These are phyloP conservation scores for Zaprionus inermis DNA, from an alignment of 1,140 invertebrate genomes.

Conservation along the genomic window DNA sequence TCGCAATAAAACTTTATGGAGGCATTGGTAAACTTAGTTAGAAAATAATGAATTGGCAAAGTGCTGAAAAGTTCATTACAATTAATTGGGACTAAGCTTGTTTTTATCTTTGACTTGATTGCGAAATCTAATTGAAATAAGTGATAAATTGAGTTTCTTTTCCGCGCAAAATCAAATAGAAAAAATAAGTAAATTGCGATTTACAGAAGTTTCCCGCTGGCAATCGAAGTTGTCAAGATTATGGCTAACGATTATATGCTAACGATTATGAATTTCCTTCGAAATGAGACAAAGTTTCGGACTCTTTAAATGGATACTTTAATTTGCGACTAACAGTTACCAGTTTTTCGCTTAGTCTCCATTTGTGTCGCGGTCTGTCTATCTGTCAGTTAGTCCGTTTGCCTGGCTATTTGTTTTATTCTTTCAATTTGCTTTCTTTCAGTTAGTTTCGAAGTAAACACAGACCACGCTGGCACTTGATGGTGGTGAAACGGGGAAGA, in stretches of 20 bases:
- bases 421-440: conserved; percentile 51
- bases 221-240: background rate
- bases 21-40: background rate
- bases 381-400: conserved; percentile 7
- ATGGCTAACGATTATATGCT: background rate
- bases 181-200: background rate
- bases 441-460: conserved; percentile 68
- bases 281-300: conserved; percentile 47
- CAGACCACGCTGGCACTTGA: conserved; percentile 37
- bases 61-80: conserved; percentile 7
- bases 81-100: conserved; percentile 8
- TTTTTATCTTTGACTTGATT: conserved; percentile 6
- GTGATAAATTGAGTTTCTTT: conserved; percentile 6
- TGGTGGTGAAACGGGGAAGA: too few relatives aligned
- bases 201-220: background rate
- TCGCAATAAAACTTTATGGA: background rate
- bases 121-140: conserved; percentile 4
- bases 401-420: conserved; percentile 60
- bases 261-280: conserved; percentile 39
- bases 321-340: conserved; percentile 26
- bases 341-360: conserved; percentile 25
- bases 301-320: conserved; percentile 24
- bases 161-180: background rate
- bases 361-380: background rate
- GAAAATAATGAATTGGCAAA: background rate